These are phyloP conservation scores for Cuculus canorus DNA, from an alignment of 2,797 vertebrate species.

Conservation along the genomic window DNA sequence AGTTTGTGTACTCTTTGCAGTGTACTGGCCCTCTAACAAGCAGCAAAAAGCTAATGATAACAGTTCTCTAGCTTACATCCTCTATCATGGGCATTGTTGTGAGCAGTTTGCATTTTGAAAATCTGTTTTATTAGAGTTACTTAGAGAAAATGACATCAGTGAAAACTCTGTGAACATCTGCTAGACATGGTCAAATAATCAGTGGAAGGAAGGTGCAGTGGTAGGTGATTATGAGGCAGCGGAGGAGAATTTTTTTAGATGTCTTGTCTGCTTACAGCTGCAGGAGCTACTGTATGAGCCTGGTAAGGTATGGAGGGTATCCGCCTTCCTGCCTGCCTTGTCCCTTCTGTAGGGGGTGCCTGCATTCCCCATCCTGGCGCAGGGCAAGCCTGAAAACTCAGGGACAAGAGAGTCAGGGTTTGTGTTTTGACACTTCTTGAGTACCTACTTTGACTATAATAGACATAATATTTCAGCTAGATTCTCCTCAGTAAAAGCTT, in stretches of 20 bases:
- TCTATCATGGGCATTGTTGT: background rate
- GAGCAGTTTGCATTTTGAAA: background rate
- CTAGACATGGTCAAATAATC: background rate
- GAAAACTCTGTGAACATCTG: background rate
- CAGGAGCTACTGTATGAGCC: background rate
- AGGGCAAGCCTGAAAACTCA: background rate
- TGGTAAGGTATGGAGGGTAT: background rate
- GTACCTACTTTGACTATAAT: background rate
- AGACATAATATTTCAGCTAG: background rate
- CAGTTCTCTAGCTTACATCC: background rate
- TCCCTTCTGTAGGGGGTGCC: background rate
- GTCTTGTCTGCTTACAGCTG: background rate
- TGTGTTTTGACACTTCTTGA: background rate
- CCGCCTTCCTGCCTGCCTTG: background rate
- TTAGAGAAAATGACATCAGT: background rate
- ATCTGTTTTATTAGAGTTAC: background rate
- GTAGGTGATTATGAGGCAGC: background rate
- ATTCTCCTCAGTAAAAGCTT: background rate
- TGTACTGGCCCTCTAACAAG: background rate
- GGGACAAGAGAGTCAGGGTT: background rate
- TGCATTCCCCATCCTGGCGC: background rate
- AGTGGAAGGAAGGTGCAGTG: background rate
- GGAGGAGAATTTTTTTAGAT: background rate
- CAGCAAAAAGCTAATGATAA: background rate
- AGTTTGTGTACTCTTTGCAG: background rate